phyloP scores from a whole-genome alignment of 1,140 invertebrate genomes.

The Lordiphosa collinella region DNA sequence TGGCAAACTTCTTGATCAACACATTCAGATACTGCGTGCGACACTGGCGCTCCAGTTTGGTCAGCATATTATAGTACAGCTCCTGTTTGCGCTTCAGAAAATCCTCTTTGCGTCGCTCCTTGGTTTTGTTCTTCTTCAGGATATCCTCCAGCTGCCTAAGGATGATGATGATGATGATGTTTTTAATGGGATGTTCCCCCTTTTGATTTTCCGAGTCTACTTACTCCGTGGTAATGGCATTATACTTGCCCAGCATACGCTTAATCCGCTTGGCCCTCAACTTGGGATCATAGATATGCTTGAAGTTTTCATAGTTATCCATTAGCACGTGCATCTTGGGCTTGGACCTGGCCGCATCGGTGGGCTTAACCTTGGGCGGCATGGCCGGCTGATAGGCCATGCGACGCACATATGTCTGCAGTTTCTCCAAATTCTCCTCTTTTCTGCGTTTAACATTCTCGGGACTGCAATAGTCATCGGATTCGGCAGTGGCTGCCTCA shows the following conservation, averaged over 20 bases:
- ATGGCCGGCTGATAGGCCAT: constrained; percentile 67
- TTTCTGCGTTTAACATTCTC: constrained; percentile 42
- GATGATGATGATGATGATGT: too few relatives aligned
- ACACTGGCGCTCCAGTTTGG: constrained; percentile 68
- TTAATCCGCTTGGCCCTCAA: constrained; percentile 58
- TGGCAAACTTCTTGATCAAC: constrained; percentile 70
- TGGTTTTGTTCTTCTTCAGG: constrained; percentile 55
- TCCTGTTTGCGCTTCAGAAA: constrained; percentile 71
- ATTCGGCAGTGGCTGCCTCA: too few relatives aligned
- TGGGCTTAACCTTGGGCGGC: constrained; percentile 46
- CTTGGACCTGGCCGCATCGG: constrained; percentile 44
- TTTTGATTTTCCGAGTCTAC: constrained; percentile 19
- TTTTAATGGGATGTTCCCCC: too few relatives aligned
- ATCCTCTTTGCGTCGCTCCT: constrained; percentile 61
- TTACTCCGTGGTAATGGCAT: constrained; percentile 70
- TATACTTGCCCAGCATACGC: constrained; percentile 49
- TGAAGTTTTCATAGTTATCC: constrained; percentile 54
- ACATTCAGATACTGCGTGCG: constrained; percentile 71
- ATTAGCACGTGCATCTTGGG: constrained; percentile 33
- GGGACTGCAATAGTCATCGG: constrained; percentile 48
- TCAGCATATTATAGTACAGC: constrained; percentile 67
- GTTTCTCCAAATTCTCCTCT: constrained; percentile 46
- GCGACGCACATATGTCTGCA: constrained; percentile 56
- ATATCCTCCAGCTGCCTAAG: constrained; percentile 65
- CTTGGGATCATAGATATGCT: constrained; percentile 52